A percentile compares a stretch with the other conserved stretches of the same genome.
These are phyloP conservation scores for Eupithecia dodoneata DNA, from an alignment of 2,888 invertebrate genomes.

Conservation along the genomic window DNA sequence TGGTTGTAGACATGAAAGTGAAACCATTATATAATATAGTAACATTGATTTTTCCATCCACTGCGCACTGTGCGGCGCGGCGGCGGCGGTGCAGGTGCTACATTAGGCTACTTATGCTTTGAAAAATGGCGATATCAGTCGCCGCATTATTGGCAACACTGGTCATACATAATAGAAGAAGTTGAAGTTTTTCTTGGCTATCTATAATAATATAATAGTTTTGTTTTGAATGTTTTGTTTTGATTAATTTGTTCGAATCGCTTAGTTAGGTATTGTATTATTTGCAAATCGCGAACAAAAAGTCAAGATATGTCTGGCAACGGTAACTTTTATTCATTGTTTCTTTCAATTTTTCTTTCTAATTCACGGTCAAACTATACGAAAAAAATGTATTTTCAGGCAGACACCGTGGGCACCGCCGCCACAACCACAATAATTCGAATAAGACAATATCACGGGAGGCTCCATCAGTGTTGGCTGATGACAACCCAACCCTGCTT, in stretches of 20 bases:
- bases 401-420: conserved; percentile 54
- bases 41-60: too few relatives aligned
- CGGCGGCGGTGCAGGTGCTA: too few relatives aligned
- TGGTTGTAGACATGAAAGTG: too few relatives aligned
- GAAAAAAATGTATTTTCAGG: conserved; percentile 15
- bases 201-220: too few relatives aligned
- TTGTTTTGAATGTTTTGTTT: too few relatives aligned
- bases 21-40: too few relatives aligned
- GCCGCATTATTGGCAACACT: too few relatives aligned
- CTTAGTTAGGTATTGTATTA: background rate
- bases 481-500: conserved; percentile 30
- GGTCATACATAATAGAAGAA: too few relatives aligned
- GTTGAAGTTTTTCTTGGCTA: too few relatives aligned
- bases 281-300: background rate
- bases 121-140: too few relatives aligned
- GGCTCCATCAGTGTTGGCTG: conserved; percentile 54
- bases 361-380: background rate
- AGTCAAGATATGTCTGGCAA: conserved; percentile 1
- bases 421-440: conserved; percentile 56
- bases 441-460: conserved; percentile 64
- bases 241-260: background rate
- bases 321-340: background rate
- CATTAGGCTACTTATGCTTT: too few relatives aligned
- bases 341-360: background rate
- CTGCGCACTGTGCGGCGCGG: too few relatives aligned